phyloP scores from a whole-genome alignment of 2,797 vertebrate species.

The Myiothlypis coronata region DNA sequence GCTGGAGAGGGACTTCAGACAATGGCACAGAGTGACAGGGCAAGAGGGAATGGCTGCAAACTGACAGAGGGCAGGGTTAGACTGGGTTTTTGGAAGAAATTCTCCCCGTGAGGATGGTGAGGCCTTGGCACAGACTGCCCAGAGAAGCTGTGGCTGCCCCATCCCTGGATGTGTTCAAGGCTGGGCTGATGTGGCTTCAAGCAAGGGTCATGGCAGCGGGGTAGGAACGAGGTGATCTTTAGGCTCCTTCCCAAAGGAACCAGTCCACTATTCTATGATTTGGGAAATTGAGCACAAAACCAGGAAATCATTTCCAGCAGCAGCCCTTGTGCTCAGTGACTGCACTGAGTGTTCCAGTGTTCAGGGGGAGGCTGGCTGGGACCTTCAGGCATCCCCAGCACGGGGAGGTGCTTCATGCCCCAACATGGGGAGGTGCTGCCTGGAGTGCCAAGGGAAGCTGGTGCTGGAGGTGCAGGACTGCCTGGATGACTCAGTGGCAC shows the following conservation, averaged over 20 bases:
- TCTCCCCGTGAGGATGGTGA: neutral
- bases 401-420: neutral
- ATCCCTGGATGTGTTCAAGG: neutral
- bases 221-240: neutral
- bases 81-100: neutral
- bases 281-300: neutral
- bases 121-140: rapidly evolving
- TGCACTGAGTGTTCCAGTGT: rapidly evolving
- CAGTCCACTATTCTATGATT: neutral
- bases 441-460: neutral
- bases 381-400: neutral
- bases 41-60: neutral
- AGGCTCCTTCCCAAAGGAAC: neutral
- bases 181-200: neutral
- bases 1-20: neutral
- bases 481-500: neutral
- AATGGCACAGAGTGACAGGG: neutral
- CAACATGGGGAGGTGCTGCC: neutral
- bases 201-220: neutral
- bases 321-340: neutral
- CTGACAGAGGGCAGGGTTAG: neutral
- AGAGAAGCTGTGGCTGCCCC: neutral
- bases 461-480: neutral
- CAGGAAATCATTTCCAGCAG: neutral
- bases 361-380: neutral